phyloP scores from a whole-genome alignment of 2,113 vertebrate genomes.

The Myrmophylax atrothorax region DNA sequence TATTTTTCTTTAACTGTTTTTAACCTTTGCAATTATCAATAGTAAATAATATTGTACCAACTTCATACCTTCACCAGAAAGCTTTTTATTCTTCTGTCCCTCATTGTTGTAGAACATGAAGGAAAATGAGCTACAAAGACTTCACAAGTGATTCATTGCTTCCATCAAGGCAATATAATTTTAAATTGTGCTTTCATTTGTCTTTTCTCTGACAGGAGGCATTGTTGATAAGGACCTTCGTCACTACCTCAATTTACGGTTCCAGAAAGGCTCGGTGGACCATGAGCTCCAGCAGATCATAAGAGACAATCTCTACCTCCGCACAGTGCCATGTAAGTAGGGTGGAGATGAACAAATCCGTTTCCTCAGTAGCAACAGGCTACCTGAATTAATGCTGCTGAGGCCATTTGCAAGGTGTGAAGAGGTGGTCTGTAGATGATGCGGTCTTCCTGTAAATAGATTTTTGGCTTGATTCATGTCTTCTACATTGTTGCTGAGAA shows the following conservation, averaged over 20 bases:
- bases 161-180: not conserved
- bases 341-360: not conserved
- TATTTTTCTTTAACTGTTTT: not conserved
- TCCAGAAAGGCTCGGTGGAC: slow-evolving; percentile 98
- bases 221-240: slow-evolving; percentile 98
- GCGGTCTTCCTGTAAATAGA: not conserved
- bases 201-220: slow-evolving; percentile 82
- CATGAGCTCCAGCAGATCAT: slow-evolving; percentile 99
- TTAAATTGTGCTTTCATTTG: not conserved
- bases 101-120: rapidly evolving
- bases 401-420: not conserved
- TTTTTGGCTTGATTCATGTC: not conserved
- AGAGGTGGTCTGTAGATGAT: not conserved
- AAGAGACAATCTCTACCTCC: slow-evolving; percentile 99
- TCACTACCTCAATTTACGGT: slow-evolving; percentile 98
- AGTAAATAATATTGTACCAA: not conserved
- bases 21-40: not conserved
- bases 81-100: not conserved
- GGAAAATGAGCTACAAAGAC: not conserved
- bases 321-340: slow-evolving; percentile 96
- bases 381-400: not conserved
- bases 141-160: slow-evolving; percentile 6
- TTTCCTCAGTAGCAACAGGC: not conserved
- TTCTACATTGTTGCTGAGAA: not conserved
- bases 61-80: not conserved